phyloP scores from a whole-genome alignment of 2,888 invertebrate species.

The Leptura quadrifasciata region DNA sequence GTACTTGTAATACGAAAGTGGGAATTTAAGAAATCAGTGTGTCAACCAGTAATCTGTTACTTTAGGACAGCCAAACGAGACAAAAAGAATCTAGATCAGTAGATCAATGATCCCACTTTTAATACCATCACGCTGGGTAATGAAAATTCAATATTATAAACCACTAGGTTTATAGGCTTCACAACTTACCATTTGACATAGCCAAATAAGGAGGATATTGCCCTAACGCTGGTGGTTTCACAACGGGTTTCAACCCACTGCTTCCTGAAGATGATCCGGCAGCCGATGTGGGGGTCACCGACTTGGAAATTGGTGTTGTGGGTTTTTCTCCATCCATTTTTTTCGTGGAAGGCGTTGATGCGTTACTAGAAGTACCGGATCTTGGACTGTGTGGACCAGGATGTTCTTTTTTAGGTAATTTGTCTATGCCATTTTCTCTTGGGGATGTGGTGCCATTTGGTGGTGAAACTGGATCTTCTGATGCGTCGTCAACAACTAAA shows the following conservation, averaged over 20 bases:
- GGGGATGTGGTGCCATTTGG: slow-evolving; percentile 93
- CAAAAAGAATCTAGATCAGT: too few species aligned
- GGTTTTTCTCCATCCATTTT: slow-evolving; percentile 91
- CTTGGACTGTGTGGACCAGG: slow-evolving; percentile 83
- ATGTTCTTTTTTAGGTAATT: slow-evolving; percentile 86
- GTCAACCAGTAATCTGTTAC: too few species aligned
- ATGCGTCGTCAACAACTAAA: slow-evolving; percentile 95
- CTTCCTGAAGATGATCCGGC: slow-evolving; percentile 73
- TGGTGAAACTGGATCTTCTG: slow-evolving; percentile 91
- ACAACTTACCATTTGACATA: slow-evolving; percentile 73
- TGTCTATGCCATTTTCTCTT: slow-evolving; percentile 90
- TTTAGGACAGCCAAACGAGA: too few species aligned
- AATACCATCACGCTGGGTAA: too few species aligned
- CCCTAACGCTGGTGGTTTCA: slow-evolving; percentile 75
- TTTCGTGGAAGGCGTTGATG: slow-evolving; percentile 92
- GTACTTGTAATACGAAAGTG: too few species aligned
- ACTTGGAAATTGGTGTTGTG: slow-evolving; percentile 92
- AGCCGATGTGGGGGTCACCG: slow-evolving; percentile 88
- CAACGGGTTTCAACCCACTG: slow-evolving; percentile 74
- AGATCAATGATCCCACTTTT: not conserved
- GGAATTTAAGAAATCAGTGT: too few species aligned
- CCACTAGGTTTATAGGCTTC: not conserved
- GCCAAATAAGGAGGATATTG: slow-evolving; percentile 81
- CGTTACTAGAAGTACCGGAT: slow-evolving; percentile 92
- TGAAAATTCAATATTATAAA: too few species aligned